Base-by-base conservation (phyloP, 2,797 vertebrate species). In the Masticophis lateralis region DNA sequence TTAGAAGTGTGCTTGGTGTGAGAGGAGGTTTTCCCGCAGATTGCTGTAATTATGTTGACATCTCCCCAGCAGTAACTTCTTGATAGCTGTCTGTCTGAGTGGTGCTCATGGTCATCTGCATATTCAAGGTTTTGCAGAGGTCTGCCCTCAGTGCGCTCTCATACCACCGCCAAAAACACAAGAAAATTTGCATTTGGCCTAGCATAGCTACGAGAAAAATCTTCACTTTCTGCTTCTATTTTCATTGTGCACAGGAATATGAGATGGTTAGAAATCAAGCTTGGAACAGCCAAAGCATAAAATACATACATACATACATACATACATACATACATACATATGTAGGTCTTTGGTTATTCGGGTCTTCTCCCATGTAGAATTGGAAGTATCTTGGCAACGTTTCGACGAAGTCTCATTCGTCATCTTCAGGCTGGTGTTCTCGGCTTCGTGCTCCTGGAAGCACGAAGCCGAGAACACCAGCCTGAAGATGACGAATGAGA, bases 31-130 rank as follows among this genome's bases (percentile, higher is more conserved):
- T 59, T 5, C 9, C 63, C 57, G 90, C 37, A 88, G 63, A 90
- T n/a, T 47, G 25, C 56, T 32, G 20, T 60, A 83, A 87, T 79
- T 88, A 88, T 32, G 53, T 92, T 90, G 89, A 61, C 89, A 83
- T 87, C 16, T 91, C 1, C 37, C 2, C 37, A 89, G 86, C 14
- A 96, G 94, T 93, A 25, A 92, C 93, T 93, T 93, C 53, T 90
- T 90, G 63, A 93, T 55, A 93, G 79, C n/a, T 90, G 83, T 86
- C 60, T 93, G 92, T 59, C 32, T 93, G 13, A 37, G 7, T n/a
- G 47, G 8, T 43, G 0, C 53, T n/a, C 53, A 37, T 8, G 51
- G 22, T 37, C 55, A 88, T 25, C 74, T 90, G 74, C 8, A 9
- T 57, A 28, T 55, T 93, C 74, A 83, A 14, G 27, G 86, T 83